Percentiles rank a stretch among this genome's conserved stretches.
These are phyloP conservation scores for Thamnaconus septentrionalis DNA, from an alignment of 2,113 vertebrate species.

Conservation along the genomic window DNA sequence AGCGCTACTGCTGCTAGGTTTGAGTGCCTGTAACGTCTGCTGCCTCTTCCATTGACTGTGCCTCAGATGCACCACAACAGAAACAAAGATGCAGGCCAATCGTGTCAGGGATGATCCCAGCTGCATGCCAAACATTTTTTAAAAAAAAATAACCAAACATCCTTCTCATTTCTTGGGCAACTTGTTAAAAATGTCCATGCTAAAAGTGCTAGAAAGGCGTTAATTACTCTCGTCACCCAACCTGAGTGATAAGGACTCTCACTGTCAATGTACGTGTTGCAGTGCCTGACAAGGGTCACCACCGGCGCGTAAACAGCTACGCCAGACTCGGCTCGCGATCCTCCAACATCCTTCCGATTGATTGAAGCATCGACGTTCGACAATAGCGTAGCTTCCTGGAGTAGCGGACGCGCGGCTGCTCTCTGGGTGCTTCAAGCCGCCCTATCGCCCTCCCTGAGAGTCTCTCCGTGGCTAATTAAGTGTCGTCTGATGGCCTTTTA, in stretches of 20 bases:
- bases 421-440: conserved; percentile 29
- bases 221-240: too few species aligned
- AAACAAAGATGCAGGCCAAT: neutral
- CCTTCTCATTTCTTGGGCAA: neutral
- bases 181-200: neutral
- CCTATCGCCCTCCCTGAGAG: conserved; percentile 5
- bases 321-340: too few species aligned
- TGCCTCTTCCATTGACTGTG: neutral
- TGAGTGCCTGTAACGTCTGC: neutral
- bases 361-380: too few species aligned
- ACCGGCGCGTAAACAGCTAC: too few species aligned
- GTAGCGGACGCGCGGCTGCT: conserved; percentile 16
- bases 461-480: conserved; percentile 40
- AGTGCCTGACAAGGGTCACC: conserved; percentile 37
- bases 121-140: too few species aligned
- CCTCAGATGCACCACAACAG: neutral
- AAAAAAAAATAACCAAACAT: too few species aligned
- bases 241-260: neutral
- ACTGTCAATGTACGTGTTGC: conserved; percentile 15
- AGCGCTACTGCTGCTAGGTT: neutral
- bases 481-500: conserved; percentile 29
- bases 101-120: too few species aligned
- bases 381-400: too few species aligned
- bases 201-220: neutral
- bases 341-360: too few species aligned